Percentiles rank a stretch among this genome's conserved stretches.
Evolutionary conservation across 2,113 vertebrate species (phyloP).

Genomic region (Callionymus lyra): DNA sequence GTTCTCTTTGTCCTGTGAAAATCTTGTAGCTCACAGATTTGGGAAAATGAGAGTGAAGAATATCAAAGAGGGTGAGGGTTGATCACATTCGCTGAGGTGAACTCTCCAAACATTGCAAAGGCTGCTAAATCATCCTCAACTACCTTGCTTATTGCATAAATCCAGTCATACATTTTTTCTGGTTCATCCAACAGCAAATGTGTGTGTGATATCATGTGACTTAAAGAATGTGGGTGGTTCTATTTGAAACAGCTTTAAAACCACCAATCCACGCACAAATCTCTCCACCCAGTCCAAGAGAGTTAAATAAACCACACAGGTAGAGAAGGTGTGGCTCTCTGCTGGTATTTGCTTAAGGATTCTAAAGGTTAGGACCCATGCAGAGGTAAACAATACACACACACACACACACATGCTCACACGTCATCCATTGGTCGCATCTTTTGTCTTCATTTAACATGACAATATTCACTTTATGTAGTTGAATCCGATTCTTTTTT

Average conservation of each 20-base stretch:
- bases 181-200: constrained; percentile 5
- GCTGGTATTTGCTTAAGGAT: constrained; percentile 49
- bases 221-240: constrained; percentile 40
- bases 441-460: no score
- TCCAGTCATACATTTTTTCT: constrained; percentile 3
- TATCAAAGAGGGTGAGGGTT: constrained; percentile 13
- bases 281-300: constrained; percentile 21
- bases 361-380: constrained; percentile 17
- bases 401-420: constrained; percentile 12
- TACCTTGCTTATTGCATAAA: constrained; percentile 12
- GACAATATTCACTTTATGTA: constrained; percentile 15
- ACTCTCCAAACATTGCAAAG: constrained; percentile 35
- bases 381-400: constrained; percentile 34
- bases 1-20: constrained; percentile 12
- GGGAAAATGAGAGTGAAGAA: constrained; percentile 28
- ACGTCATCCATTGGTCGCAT: no score
- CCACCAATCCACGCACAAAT: constrained; percentile 7
- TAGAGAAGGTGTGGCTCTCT: constrained; percentile 42
- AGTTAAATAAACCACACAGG: constrained; percentile 47
- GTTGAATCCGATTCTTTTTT: no score
- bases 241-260: constrained; percentile 25
- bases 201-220: constrained; percentile 30
- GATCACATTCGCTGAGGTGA: constrained; percentile 38
- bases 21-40: constrained; percentile 15
- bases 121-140: constrained; percentile 24